Evolutionary conservation across 2,888 invertebrate genomes (phyloP).

Genomic region (Machimus rusticus): DNA sequence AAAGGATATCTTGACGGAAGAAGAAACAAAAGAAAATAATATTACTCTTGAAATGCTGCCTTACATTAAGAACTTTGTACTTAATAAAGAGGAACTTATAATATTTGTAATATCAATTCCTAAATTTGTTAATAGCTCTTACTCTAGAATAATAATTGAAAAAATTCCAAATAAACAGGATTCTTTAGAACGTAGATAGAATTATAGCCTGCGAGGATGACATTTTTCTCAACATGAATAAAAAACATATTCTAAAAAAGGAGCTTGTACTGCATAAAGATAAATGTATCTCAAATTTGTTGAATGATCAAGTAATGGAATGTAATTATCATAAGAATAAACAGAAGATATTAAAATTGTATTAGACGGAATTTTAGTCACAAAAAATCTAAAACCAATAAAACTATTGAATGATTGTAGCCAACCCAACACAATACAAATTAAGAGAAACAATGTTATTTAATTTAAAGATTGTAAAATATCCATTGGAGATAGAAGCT

Average conservation of each 20-base stretch:
- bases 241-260: constrained; percentile 8
- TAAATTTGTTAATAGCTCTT: not conserved
- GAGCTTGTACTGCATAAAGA: constrained; percentile 10
- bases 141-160: constrained; percentile 13
- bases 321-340: constrained; percentile 14
- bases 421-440: not conserved
- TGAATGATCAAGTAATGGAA: not conserved
- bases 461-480: constrained; percentile 11
- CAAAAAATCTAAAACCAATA: constrained; percentile 6
- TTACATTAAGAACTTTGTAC: constrained; percentile 10
- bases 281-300: constrained; percentile 14
- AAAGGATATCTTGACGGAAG: constrained; percentile 10
- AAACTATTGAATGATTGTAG: constrained; percentile 1
- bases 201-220: not conserved
- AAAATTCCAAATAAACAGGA: constrained; percentile 34
- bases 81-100: constrained; percentile 12
- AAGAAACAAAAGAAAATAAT: constrained; percentile 27
- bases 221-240: not conserved
- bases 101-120: constrained; percentile 29
- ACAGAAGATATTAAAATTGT: not conserved
- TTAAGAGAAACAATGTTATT: constrained; percentile 14
- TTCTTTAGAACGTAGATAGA: constrained; percentile 20
- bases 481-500: constrained; percentile 16
- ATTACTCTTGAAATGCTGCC: constrained; percentile 29
- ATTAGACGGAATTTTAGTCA: not conserved